A percentile compares a stretch with the other conserved stretches of the same genome.
These are phyloP conservation scores for Gorsachius magnificus DNA, from an alignment of 2,797 vertebrate genomes.

Conservation along the genomic window DNA sequence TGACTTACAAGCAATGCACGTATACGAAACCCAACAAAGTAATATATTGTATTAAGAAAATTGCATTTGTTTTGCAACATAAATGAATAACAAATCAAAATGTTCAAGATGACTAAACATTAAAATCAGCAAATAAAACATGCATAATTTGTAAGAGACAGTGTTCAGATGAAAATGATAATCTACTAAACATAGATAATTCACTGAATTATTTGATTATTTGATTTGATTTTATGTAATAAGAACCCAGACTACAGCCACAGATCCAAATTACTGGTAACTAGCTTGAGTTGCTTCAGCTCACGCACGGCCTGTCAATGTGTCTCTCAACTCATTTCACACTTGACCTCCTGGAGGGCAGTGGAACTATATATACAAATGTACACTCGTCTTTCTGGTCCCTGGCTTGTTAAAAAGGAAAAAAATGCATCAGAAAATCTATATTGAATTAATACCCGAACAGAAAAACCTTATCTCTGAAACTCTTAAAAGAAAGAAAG, in stretches of 20 bases:
- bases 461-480: constrained; percentile 5
- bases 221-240: constrained; percentile 2
- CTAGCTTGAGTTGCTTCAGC: background rate
- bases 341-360: constrained; percentile 31
- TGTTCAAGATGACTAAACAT: background rate
- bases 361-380: background rate
- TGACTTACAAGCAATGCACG: background rate
- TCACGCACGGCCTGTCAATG: constrained; percentile 19
- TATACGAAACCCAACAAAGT: background rate
- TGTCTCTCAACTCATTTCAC: constrained; percentile 41
- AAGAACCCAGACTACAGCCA: background rate
- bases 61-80: background rate
- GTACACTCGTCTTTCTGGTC: background rate
- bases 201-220: background rate
- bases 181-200: background rate
- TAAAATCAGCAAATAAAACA: background rate
- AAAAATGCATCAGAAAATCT: constrained; percentile 11
- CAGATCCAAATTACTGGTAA: constrained; percentile 35
- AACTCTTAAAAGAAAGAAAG: background rate
- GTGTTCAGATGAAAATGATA: background rate
- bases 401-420: background rate
- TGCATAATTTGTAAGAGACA: background rate
- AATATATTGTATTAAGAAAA: background rate
- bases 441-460: background rate
- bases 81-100: background rate